These are phyloP conservation scores for Ancistrus triradiatus DNA, from an alignment of 2,113 vertebrate species.

Conservation along the genomic window DNA sequence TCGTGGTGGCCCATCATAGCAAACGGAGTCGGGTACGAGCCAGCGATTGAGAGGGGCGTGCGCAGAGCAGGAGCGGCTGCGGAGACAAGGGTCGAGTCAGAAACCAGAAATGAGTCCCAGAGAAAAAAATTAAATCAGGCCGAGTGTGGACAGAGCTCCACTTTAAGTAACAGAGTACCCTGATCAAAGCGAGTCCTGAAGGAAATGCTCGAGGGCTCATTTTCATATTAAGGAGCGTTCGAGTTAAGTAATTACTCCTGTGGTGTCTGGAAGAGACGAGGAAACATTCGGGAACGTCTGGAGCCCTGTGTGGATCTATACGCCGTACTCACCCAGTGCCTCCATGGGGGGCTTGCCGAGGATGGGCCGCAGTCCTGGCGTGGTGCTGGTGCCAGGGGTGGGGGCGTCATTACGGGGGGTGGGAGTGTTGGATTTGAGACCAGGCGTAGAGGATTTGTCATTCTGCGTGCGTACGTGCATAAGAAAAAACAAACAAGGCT, in stretches of 20 bases:
- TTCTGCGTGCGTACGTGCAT: conserved; percentile 70
- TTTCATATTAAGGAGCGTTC: conserved; percentile 5
- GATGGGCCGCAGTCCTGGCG: conserved; percentile 87
- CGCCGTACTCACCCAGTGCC: conserved; percentile 66
- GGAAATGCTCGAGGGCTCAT: too few species aligned
- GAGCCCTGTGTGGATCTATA: not conserved
- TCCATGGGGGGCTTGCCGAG: conserved; percentile 91
- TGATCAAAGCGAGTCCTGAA: too few species aligned
- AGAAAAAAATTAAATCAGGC: too few species aligned
- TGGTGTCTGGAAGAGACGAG: too few species aligned
- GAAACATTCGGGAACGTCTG: not conserved
- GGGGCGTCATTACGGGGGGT: conserved; percentile 89
- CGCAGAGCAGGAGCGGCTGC: conserved; percentile 81
- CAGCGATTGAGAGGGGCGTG: conserved; percentile 84
- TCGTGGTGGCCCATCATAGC: conserved; percentile 95
- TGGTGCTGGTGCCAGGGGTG: conserved; percentile 91
- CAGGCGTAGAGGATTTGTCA: conserved; percentile 93
- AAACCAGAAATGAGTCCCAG: conserved; percentile 16
- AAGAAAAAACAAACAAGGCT: conserved; percentile 33
- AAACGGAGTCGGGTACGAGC: conserved; percentile 84
- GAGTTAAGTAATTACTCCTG: not conserved
- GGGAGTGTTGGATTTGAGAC: conserved; percentile 93
- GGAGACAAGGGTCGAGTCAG: conserved; percentile 15
- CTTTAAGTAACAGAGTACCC: too few species aligned
- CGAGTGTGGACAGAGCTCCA: too few species aligned